Percentiles rank a stretch among this genome's conserved stretches.
These are phyloP conservation scores for Lymantria monacha DNA, from an alignment of 2,888 invertebrate species.

Conservation along the genomic window DNA sequence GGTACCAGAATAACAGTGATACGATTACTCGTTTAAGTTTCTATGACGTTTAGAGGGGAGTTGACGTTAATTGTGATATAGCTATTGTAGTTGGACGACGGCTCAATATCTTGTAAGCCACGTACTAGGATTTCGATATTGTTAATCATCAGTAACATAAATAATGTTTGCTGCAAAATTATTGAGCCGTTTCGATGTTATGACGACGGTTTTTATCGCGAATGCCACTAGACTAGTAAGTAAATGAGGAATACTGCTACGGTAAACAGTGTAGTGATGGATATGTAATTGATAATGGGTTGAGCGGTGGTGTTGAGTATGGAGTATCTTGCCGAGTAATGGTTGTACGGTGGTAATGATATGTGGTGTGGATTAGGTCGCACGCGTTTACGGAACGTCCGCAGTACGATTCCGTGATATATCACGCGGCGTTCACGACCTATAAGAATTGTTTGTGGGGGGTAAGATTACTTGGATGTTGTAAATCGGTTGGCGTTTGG, in stretches of 20 bases:
- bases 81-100: not conserved
- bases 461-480: conserved; percentile 3
- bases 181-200: conserved; percentile 20
- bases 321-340: not conserved
- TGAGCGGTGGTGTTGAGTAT: not conserved
- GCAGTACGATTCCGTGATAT: too few relatives aligned
- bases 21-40: conserved; percentile 41
- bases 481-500: conserved; percentile 35
- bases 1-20: conserved; percentile 27
- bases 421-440: too few relatives aligned
- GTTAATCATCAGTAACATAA: not conserved
- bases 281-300: conserved; percentile 1
- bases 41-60: conserved; percentile 56
- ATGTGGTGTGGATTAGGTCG: not conserved
- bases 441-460: not conserved
- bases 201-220: conserved; percentile 22
- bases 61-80: conserved; percentile 44
- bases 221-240: conserved; percentile 21
- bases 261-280: conserved; percentile 5
- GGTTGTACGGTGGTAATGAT: not conserved
- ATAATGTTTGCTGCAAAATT: conserved; percentile 3
- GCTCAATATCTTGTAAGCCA: too few relatives aligned
- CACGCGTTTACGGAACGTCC: not conserved
- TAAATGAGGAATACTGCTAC: conserved; percentile 2
- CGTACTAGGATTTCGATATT: too few relatives aligned